Percentiles rank a stretch among this genome's conserved stretches.
phyloP scores from a whole-genome alignment of 2,888 invertebrate species.

The Harpalus rubripes region DNA sequence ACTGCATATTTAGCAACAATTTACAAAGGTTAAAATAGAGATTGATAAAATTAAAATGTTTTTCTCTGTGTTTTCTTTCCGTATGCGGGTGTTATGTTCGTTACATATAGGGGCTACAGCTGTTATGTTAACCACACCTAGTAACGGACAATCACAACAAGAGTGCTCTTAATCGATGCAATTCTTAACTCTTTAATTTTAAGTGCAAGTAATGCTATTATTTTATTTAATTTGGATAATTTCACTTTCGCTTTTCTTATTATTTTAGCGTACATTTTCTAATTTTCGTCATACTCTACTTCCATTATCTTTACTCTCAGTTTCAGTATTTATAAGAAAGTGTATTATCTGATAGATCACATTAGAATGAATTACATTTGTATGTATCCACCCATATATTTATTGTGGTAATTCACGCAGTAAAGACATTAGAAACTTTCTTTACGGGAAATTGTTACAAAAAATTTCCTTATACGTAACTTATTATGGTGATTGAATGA shows the following conservation, averaged over 20 bases:
- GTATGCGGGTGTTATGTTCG: not conserved
- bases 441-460: conserved; percentile 27
- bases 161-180: conserved; percentile 1
- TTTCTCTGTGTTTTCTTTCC: not conserved
- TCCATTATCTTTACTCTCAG: conserved; percentile 11
- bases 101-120: conserved; percentile 30
- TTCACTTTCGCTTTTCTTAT: conserved; percentile 54
- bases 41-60: not conserved
- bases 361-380: not conserved
- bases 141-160: conserved; percentile 55
- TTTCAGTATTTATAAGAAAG: conserved; percentile 36
- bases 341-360: conserved; percentile 24
- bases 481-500: not conserved
- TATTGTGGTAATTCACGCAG: not conserved
- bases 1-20: too few relatives aligned
- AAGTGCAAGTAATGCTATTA: not conserved
- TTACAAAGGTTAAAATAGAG: not conserved
- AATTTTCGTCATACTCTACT: conserved; percentile 57
- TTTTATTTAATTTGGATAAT: not conserved
- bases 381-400: not conserved
- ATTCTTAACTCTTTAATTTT: not conserved
- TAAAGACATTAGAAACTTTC: conserved; percentile 46
- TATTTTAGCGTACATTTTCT: conserved; percentile 33
- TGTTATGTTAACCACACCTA: not conserved
- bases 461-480: not conserved